Conservation (phyloP, 2,888 invertebrate genomes). For the Siphlonurus alternatus region DNA sequence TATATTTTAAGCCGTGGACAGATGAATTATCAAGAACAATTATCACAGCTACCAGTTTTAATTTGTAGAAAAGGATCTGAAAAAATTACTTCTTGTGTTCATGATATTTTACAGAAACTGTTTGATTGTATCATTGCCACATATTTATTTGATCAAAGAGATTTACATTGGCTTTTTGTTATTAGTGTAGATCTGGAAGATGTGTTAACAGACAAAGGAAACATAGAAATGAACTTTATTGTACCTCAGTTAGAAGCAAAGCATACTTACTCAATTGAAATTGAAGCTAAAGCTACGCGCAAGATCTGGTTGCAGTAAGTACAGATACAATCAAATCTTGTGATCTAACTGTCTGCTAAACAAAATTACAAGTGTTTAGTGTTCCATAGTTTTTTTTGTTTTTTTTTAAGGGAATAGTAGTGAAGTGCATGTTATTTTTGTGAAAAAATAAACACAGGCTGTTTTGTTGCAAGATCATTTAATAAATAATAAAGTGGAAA, state of each 20-base stretch:
- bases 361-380: no score
- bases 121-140: background rate
- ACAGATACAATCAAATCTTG: no score
- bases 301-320: no score
- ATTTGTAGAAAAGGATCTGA: background rate
- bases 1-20: background rate
- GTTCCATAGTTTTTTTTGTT: no score
- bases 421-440: no score
- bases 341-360: no score
- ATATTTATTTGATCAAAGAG: background rate
- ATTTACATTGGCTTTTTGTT: background rate
- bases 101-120: background rate
- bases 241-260: background rate
- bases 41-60: background rate
- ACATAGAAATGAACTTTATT: background rate
- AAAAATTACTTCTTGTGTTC: background rate
- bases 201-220: background rate
- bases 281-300: no score
- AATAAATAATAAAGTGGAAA: no score
- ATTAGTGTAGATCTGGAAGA: background rate
- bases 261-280: no score
- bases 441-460: no score
- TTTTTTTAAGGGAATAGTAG: no score
- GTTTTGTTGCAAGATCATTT: no score
- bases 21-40: background rate